Evolutionary conservation across 2,113 vertebrate species (phyloP), one percentile per base, ranked within the genome.

Genomic region (Scomber japonicus): DNA sequence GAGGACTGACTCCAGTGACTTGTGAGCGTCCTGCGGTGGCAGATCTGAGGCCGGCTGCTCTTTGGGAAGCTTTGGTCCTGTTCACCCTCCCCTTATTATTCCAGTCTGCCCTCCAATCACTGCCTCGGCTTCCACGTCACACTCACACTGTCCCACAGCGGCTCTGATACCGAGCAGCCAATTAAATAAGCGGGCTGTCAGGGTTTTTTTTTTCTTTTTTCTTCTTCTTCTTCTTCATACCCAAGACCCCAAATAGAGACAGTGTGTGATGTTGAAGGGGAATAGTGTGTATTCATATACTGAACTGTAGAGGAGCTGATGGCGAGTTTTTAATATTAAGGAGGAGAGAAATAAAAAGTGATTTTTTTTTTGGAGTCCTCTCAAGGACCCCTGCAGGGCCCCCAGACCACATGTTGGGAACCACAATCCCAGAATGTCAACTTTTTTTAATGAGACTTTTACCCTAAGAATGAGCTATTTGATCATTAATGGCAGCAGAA

Each of bases 81-180:
- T 3, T 86, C 82, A 50, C 80, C 75, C 91, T 88, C 85, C 80
- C 85, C 89, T 92, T 94, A 92, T 90, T 91, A 87, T 91, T 84
- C 79, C 85, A 27, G 19, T 9, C 61, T 50, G 72, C 74, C 85
- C 87, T 89, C 94, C 94, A 95, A 95, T 95, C 89, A 48, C 76
- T 75, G 90, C 78, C 68, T 77, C 75, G 56, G 70, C n/a, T 0
- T 74, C 71, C 57, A 93, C 93, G 92, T 95, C 93, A 95, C 89
- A 13, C 64, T 63, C 76, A 35, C 86, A 17, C 82, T 71, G 84
- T 72, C 84, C 89, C 83, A 48, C 71, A 30, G 73, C 72, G 40
- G 87, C 65, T 49, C 85, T 49, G 79, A 76, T 77, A 81, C 57
- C 31, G 9, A 77, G 78, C 86, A 90, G 85, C 93, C 90, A 90